Percentiles rank a stretch among this genome's conserved stretches.
Evolutionary conservation across 2,797 vertebrate species (phyloP).

Genomic region (Emydoidea blandingii): DNA sequence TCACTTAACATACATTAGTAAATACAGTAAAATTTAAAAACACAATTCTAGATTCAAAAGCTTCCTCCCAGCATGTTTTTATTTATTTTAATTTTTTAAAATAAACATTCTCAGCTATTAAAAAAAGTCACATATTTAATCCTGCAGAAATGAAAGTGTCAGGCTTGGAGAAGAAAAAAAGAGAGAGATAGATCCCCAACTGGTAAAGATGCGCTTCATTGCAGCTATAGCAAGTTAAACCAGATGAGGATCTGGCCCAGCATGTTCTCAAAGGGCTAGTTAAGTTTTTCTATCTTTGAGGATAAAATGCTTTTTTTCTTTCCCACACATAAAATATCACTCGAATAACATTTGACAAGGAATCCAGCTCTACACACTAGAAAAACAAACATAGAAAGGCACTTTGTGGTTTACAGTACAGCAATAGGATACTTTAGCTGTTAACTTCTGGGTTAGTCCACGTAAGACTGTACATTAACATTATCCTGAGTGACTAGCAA

Average conservation of each 20-base stretch:
- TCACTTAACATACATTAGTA: constrained; percentile 50
- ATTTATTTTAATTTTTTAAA: neutral
- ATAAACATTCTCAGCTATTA: neutral
- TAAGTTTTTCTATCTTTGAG: neutral
- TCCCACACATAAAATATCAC: neutral
- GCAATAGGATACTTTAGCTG: neutral
- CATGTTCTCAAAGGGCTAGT: neutral
- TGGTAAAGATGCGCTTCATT: neutral
- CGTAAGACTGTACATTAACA: neutral
- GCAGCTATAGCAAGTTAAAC: neutral
- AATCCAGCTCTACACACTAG: neutral
- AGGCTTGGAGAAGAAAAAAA: neutral
- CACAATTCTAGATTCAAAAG: neutral
- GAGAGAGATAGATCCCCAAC: neutral
- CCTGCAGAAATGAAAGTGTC: neutral
- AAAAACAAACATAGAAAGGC: neutral
- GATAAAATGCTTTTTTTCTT: neutral
- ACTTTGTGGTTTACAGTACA: neutral
- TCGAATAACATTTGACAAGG: constrained; percentile 24
- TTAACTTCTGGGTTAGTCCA: neutral
- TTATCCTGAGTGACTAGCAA: neutral
- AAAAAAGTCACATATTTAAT: constrained; percentile 34
- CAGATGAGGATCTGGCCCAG: neutral
- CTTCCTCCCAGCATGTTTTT: neutral
- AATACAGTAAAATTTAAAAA: neutral